Evolutionary conservation across 2,797 vertebrate species (phyloP).

Genomic region (Acestrorhynchus altus): DNA sequence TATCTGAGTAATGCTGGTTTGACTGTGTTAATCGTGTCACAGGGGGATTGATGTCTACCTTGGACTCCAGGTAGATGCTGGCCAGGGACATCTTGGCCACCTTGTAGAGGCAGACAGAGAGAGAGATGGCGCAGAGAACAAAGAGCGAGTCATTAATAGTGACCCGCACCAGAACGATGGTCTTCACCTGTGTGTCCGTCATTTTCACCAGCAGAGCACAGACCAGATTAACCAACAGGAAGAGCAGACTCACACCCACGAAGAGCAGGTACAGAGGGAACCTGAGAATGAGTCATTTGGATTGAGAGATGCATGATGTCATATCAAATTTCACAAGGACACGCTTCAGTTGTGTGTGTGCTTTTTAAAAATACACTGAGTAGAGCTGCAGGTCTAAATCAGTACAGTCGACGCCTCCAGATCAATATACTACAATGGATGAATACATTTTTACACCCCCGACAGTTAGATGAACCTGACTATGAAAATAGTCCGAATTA

Average conservation of each 20-base stretch:
- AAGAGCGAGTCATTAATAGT: conserved; percentile 94
- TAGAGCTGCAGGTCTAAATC: too few species aligned
- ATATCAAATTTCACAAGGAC: too few species aligned
- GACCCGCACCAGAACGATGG: conserved; percentile 90
- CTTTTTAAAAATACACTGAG: too few species aligned
- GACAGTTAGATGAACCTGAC: too few species aligned
- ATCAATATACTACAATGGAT: too few species aligned
- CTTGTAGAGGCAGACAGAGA: conserved; percentile 94
- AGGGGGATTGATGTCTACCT: conserved; percentile 73
- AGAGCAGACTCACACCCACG: conserved; percentile 88
- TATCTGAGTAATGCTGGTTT: not conserved
- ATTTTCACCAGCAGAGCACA: conserved; percentile 93
- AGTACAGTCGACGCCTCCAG: too few species aligned
- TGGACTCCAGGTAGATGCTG: conserved; percentile 97
- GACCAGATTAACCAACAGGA: conserved; percentile 91
- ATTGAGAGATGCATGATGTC: too few species aligned
- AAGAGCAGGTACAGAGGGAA: conserved; percentile 86
- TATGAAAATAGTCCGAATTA: too few species aligned
- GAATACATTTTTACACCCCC: too few species aligned
- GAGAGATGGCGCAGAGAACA: conserved; percentile 91
- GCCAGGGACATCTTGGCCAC: conserved; percentile 98
- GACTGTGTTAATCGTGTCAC: not conserved
- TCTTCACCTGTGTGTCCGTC: conserved; percentile 82
- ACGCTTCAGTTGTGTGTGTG: too few species aligned
- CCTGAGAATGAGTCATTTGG: conserved; percentile 57